Conservation (phyloP, 2,888 invertebrate genomes). For the Melipona beecheii region DNA sequence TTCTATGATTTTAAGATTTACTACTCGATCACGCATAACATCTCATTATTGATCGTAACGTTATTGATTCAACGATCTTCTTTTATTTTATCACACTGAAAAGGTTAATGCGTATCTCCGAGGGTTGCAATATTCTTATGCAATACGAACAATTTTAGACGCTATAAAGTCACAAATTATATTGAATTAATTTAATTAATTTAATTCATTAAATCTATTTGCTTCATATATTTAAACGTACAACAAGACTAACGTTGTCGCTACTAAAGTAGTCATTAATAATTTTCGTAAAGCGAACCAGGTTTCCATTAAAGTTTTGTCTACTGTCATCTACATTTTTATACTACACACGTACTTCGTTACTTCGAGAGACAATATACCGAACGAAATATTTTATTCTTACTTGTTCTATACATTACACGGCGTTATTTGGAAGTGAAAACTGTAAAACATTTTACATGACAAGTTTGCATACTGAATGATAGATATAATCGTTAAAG, state of each 20-base stretch:
- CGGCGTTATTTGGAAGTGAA: neutral
- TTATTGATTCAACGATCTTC: no score
- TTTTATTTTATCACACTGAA: neutral
- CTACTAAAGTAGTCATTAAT: neutral
- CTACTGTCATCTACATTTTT: neutral
- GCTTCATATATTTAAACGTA: neutral
- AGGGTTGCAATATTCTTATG: neutral
- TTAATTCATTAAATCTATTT: neutral
- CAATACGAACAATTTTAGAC: neutral
- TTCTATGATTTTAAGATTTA: neutral
- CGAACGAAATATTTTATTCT: no score
- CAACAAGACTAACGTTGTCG: neutral
- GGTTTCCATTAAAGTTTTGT: neutral
- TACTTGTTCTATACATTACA: neutral
- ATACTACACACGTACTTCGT: neutral
- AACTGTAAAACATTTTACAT: neutral
- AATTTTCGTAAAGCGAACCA: neutral
- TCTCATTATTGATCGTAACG: neutral
- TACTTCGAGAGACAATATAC: neutral
- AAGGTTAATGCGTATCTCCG: neutral
- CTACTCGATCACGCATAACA: neutral
- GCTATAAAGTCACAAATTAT: neutral
- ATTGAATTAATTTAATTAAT: neutral
- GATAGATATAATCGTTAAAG: slow-evolving; percentile 6
- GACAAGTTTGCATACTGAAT: neutral